phyloP scores from a whole-genome alignment of 2,888 invertebrate species.

The Xiphydria camelus region DNA sequence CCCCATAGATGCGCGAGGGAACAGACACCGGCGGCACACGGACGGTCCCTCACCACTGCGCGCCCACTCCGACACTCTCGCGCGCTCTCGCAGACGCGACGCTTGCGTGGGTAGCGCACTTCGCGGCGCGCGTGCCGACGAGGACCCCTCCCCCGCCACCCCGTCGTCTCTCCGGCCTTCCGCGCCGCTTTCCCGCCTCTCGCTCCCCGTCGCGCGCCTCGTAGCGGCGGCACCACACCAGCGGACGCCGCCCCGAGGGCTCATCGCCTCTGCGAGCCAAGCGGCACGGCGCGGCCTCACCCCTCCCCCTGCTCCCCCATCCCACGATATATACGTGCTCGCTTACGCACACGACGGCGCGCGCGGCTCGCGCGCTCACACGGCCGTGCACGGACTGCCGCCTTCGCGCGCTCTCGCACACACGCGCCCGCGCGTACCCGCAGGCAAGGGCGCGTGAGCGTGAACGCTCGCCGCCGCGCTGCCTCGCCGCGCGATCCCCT shows the following conservation, averaged over 20 bases:
- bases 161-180: conserved; percentile 10
- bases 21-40: conserved; percentile 15
- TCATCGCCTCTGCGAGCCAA: conserved; percentile 51
- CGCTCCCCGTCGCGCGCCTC: conserved; percentile 5
- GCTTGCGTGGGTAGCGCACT: conserved; percentile 41
- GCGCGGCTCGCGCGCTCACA: conserved; percentile 15
- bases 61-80: conserved; percentile 27
- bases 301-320: conserved; percentile 16
- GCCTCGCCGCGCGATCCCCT: conserved; percentile 21
- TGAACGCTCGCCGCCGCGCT: conserved; percentile 25
- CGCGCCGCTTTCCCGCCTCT: conserved; percentile 15
- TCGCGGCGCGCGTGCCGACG: conserved; percentile 54
- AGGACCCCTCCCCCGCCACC: conserved; percentile 27
- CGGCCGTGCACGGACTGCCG: conserved; percentile 24
- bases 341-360: conserved; percentile 13
- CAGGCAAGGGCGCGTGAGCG: conserved; percentile 52
- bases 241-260: conserved; percentile 47
- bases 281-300: conserved; percentile 38
- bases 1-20: background rate
- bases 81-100: conserved; percentile 27
- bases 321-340: background rate
- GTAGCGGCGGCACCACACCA: conserved; percentile 14
- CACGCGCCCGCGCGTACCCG: conserved; percentile 34
- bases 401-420: conserved; percentile 19
- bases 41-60: conserved; percentile 14